phyloP scores from a whole-genome alignment of 2,888 invertebrate genomes.

The Pherbina coryleti region DNA sequence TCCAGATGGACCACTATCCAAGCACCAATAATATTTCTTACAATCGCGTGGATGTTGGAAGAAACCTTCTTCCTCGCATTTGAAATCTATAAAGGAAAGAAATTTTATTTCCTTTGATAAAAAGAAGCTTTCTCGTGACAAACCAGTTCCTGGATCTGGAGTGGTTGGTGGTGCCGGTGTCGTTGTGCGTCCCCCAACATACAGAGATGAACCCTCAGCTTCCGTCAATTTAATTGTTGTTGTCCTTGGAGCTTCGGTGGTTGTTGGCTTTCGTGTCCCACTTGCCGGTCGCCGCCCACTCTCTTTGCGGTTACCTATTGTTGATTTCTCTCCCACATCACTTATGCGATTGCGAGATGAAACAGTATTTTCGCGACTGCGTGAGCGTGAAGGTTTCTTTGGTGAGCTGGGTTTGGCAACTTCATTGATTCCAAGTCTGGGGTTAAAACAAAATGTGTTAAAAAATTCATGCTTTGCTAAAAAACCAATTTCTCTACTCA shows the following conservation, averaged over 20 bases:
- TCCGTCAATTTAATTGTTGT: slow-evolving; percentile 61
- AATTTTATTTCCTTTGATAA: not conserved
- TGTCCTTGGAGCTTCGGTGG: slow-evolving; percentile 63
- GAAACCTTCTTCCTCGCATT: slow-evolving; percentile 93
- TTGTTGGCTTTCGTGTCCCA: slow-evolving; percentile 49
- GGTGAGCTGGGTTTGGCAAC: slow-evolving; percentile 61
- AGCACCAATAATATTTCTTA: slow-evolving; percentile 95
- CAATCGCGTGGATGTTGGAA: slow-evolving; percentile 92
- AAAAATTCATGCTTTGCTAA: not conserved
- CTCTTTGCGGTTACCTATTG: slow-evolving; percentile 49
- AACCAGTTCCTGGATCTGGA: slow-evolving; percentile 88
- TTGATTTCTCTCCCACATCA: slow-evolving; percentile 51
- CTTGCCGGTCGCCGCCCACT: slow-evolving; percentile 47
- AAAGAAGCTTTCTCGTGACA: slow-evolving; percentile 40
- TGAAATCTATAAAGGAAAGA: slow-evolving; percentile 76
- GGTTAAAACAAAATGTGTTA: not conserved
- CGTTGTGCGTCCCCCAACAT: slow-evolving; percentile 69
- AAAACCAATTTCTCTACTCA: slow-evolving; percentile 63
- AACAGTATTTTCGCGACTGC: slow-evolving; percentile 59
- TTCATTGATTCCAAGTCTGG: slow-evolving; percentile 66
- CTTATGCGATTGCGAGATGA: slow-evolving; percentile 57
- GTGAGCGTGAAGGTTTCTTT: slow-evolving; percentile 62
- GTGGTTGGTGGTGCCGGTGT: slow-evolving; percentile 82
- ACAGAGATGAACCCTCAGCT: slow-evolving; percentile 59
- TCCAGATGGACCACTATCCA: slow-evolving; percentile 89